Evolutionary conservation across 2,888 invertebrate genomes (phyloP).

Genomic region (Drosophila infuscata): DNA sequence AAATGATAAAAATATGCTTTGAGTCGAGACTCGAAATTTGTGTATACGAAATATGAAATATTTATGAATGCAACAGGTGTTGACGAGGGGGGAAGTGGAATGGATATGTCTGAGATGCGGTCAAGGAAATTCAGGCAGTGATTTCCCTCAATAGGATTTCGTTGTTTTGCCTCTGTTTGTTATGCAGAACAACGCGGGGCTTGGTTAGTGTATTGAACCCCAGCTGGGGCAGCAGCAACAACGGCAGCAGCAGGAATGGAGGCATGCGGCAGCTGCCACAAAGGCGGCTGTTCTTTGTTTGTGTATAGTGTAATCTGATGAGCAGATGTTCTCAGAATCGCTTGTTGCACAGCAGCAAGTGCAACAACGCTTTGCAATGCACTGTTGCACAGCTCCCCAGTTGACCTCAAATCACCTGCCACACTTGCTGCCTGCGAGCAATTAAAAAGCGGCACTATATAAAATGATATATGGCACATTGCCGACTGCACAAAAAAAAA

Average conservation of each 20-base stretch:
- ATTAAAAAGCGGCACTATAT: slow-evolving; percentile 45
- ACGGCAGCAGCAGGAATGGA: slow-evolving; percentile 15
- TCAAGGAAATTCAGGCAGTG: slow-evolving; percentile 51
- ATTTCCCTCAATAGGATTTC: slow-evolving; percentile 46
- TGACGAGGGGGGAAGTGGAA: slow-evolving; percentile 2
- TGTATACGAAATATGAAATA: slow-evolving; percentile 29
- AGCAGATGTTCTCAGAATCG: slow-evolving; percentile 69
- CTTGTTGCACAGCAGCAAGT: slow-evolving; percentile 52
- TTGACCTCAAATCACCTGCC: slow-evolving; percentile 81
- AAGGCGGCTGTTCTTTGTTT: slow-evolving; percentile 46
- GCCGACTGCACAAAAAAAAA: slow-evolving; percentile 19
- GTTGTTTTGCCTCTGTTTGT: slow-evolving; percentile 37
- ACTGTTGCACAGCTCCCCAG: slow-evolving; percentile 30
- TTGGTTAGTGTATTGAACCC: slow-evolving; percentile 56
- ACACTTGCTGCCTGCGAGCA: slow-evolving; percentile 42
- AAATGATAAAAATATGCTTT: slow-evolving; percentile 39
- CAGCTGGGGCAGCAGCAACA: neutral
- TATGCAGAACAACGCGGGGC: slow-evolving; percentile 41
- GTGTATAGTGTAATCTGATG: slow-evolving; percentile 57
- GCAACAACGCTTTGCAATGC: slow-evolving; percentile 39
- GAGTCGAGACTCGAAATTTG: slow-evolving; percentile 17
- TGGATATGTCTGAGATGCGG: slow-evolving; percentile 20
- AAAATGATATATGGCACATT: slow-evolving; percentile 59
- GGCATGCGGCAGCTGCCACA: slow-evolving; percentile 22
- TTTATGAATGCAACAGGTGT: slow-evolving; percentile 78